phyloP scores from a whole-genome alignment of 2,797 vertebrate species.

The Acipenser transmontanus region DNA sequence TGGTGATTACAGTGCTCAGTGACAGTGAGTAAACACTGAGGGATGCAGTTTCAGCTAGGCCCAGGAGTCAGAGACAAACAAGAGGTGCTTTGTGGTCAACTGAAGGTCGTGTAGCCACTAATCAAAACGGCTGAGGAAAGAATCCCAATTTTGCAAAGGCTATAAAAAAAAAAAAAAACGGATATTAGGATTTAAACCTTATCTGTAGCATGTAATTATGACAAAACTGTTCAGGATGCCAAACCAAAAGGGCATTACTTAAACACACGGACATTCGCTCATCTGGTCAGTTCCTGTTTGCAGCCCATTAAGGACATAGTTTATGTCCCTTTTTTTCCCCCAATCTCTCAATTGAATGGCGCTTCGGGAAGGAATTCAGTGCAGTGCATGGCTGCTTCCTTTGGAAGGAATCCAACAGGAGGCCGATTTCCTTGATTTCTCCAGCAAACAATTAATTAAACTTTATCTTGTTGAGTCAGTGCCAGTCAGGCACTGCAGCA shows the following conservation, averaged over 20 bases:
- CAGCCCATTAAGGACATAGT: neutral
- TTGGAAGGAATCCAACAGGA: too few relatives aligned
- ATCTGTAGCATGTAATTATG: neutral
- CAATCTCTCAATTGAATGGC: too few relatives aligned
- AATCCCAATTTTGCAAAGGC: neutral
- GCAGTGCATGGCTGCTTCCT: too few relatives aligned
- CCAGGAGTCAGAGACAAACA: neutral
- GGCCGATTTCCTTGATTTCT: too few relatives aligned
- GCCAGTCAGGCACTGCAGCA: too few relatives aligned
- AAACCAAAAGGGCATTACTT: neutral
- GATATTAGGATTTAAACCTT: neutral
- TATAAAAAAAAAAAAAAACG: conserved; percentile 7
- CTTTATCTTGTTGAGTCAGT: too few relatives aligned
- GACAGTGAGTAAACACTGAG: neutral
- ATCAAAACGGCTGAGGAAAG: conserved; percentile 1
- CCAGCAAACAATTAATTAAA: too few relatives aligned
- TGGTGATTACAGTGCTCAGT: neutral
- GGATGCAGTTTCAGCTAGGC: neutral
- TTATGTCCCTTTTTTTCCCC: too few relatives aligned
- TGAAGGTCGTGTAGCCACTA: neutral
- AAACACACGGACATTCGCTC: neutral
- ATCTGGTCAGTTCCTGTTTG: conserved; percentile 3
- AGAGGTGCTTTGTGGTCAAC: neutral
- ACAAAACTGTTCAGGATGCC: conserved; percentile 11
- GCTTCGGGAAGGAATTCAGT: too few relatives aligned